Evolutionary conservation across 2,797 vertebrate genomes (phyloP).

Genomic region (Denticeps clupeoides): DNA sequence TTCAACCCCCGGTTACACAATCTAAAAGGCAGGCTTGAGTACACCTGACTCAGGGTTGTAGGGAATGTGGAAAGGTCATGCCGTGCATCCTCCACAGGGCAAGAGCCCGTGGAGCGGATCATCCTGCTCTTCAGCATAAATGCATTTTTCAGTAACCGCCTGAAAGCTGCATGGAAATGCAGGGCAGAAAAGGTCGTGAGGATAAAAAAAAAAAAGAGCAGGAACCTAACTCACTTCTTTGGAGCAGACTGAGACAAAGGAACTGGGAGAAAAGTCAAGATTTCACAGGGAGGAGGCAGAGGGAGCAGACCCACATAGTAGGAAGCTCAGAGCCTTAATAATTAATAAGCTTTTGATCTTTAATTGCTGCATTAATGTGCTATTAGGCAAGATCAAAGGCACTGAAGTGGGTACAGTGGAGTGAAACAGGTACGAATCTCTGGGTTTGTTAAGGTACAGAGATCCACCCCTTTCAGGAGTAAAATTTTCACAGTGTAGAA

Average conservation of each 20-base stretch:
- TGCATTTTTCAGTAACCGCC: conserved; percentile 17
- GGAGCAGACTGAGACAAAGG: neutral
- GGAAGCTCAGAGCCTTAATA: conserved; percentile 25
- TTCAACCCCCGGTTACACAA: too few species aligned
- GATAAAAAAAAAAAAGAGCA: neutral
- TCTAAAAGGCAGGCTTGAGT: too few species aligned
- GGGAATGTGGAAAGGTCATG: too few species aligned
- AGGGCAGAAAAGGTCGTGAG: conserved; percentile 15
- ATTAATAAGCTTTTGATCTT: conserved; percentile 39
- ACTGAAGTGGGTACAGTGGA: too few species aligned
- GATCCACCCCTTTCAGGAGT: too few species aligned
- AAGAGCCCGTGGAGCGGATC: too few species aligned
- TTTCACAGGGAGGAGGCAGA: conserved; percentile 11
- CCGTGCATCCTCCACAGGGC: too few species aligned
- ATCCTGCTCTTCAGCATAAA: conserved; percentile 21
- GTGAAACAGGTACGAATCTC: too few species aligned
- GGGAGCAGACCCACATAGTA: conserved; percentile 10
- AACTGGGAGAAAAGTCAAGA: neutral
- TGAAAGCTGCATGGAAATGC: conserved; percentile 20
- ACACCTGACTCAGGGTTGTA: too few species aligned
- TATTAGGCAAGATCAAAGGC: conserved; percentile 36
- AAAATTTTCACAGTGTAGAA: too few species aligned
- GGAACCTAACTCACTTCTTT: too few species aligned
- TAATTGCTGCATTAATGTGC: conserved; percentile 37
- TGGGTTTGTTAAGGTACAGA: too few species aligned